phyloP scores from a whole-genome alignment of 92 coral and sea anemone genomes.

The Zoanthus sansibaricus region DNA sequence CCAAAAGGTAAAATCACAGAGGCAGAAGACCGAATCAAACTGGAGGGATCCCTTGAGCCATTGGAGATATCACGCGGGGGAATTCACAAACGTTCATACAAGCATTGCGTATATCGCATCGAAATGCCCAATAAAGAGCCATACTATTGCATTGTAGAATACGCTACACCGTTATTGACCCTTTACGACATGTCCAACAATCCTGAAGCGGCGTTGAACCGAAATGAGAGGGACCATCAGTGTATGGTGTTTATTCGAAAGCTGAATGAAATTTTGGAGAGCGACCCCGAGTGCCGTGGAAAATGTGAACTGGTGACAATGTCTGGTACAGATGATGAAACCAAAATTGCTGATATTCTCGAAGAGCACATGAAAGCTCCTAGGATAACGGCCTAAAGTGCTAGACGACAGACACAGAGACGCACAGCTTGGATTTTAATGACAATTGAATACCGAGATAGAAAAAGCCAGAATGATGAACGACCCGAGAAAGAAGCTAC shows the following conservation, averaged over 20 bases:
- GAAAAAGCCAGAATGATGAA: too few species aligned
- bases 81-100: constrained; percentile 64
- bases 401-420: not conserved
- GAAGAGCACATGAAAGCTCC: not conserved
- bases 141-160: constrained; percentile 71
- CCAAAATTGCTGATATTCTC: constrained; percentile 3
- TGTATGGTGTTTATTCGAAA: constrained; percentile 65
- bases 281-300: constrained; percentile 57
- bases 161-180: constrained; percentile 84
- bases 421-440: too few species aligned
- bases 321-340: not conserved
- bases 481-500: too few species aligned
- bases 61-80: constrained; percentile 73
- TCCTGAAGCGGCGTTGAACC: constrained; percentile 62
- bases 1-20: constrained; percentile 57
- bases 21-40: constrained; percentile 56
- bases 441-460: too few species aligned
- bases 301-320: constrained; percentile 55
- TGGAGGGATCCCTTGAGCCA: constrained; percentile 55
- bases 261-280: constrained; percentile 71
- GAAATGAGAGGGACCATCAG: constrained; percentile 81
- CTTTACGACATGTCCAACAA: constrained; percentile 80
- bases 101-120: constrained; percentile 68
- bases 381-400: not conserved
- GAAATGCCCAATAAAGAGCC: constrained; percentile 32